Conservation (phyloP, 2,888 invertebrate genomes). For the Beris chalybata region DNA sequence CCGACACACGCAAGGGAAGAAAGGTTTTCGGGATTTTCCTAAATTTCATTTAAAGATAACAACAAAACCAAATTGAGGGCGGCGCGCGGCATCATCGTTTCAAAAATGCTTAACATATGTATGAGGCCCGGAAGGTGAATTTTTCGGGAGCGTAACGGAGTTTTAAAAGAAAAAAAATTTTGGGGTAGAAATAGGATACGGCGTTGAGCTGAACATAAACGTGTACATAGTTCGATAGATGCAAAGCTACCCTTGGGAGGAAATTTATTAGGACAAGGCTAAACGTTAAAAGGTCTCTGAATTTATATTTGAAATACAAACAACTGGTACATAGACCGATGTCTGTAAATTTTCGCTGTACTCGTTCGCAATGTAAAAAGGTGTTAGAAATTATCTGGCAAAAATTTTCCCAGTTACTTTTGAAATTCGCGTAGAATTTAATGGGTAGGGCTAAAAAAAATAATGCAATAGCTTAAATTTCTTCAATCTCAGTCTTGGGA, state of each 20-base stretch:
- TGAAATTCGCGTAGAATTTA: too few relatives aligned
- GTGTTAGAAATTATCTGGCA: too few relatives aligned
- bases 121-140: not conserved
- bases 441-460: too few relatives aligned
- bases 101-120: conserved; percentile 3
- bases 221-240: too few relatives aligned
- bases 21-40: not conserved
- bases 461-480: too few relatives aligned
- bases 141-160: conserved; percentile 6
- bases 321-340: conserved; percentile 4
- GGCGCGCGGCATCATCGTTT: not conserved
- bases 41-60: conserved; percentile 21
- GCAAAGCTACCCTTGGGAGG: not conserved
- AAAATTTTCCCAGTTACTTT: too few relatives aligned
- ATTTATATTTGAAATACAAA: conserved; percentile 19
- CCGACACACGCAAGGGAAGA: not conserved
- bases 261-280: conserved; percentile 17
- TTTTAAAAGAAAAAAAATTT: not conserved
- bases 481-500: too few relatives aligned
- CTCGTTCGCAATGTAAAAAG: too few relatives aligned
- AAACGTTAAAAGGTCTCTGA: conserved; percentile 17
- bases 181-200: not conserved
- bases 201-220: too few relatives aligned
- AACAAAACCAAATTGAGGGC: conserved; percentile 8
- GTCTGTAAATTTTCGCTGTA: conserved; percentile 13